A percentile compares a stretch with the other conserved stretches of the same genome.
Evolutionary conservation across 1,140 invertebrate species (phyloP).

Genomic region (Drosophila equinoxialis): DNA sequence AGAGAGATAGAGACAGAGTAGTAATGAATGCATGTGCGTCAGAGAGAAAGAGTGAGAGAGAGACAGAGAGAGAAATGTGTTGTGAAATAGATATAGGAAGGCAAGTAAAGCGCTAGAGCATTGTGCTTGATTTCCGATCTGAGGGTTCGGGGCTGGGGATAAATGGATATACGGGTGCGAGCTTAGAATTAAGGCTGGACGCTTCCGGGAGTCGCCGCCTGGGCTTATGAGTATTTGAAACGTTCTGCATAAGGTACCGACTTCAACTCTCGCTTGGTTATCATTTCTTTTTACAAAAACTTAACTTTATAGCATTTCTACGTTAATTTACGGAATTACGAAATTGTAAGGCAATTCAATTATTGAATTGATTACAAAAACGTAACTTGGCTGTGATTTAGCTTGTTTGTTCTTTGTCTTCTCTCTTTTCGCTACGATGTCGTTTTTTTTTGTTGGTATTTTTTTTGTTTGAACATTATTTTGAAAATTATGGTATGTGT

Average conservation of each 20-base stretch:
- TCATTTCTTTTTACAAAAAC: slow-evolving; percentile 57
- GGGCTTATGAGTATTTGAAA: slow-evolving; percentile 71
- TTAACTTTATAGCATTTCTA: slow-evolving; percentile 62
- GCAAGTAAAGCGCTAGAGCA: slow-evolving; percentile 28
- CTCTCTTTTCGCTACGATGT: slow-evolving; percentile 47
- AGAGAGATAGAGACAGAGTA: slow-evolving; percentile 13
- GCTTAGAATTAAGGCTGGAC: slow-evolving; percentile 69
- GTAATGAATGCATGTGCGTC: slow-evolving; percentile 23
- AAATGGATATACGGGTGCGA: slow-evolving; percentile 37
- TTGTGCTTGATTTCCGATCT: slow-evolving; percentile 24
- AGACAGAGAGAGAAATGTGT: too few species aligned
- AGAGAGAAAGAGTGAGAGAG: too few species aligned
- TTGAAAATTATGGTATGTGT: slow-evolving; percentile 40
- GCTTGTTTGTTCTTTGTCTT: slow-evolving; percentile 25
- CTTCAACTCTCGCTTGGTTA: slow-evolving; percentile 70
- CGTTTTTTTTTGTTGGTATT: background rate
- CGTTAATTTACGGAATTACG: slow-evolving; percentile 29
- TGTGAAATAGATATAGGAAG: slow-evolving; percentile 43
- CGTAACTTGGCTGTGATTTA: slow-evolving; percentile 48
- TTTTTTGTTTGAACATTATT: slow-evolving; percentile 25
- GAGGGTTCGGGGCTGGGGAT: background rate
- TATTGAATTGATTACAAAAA: slow-evolving; percentile 46
- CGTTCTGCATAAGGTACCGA: slow-evolving; percentile 64
- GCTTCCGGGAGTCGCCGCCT: slow-evolving; percentile 27
- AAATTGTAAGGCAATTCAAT: slow-evolving; percentile 48